Base-by-base conservation (phyloP, 2,888 invertebrate genomes). In the Eilema depressum region DNA sequence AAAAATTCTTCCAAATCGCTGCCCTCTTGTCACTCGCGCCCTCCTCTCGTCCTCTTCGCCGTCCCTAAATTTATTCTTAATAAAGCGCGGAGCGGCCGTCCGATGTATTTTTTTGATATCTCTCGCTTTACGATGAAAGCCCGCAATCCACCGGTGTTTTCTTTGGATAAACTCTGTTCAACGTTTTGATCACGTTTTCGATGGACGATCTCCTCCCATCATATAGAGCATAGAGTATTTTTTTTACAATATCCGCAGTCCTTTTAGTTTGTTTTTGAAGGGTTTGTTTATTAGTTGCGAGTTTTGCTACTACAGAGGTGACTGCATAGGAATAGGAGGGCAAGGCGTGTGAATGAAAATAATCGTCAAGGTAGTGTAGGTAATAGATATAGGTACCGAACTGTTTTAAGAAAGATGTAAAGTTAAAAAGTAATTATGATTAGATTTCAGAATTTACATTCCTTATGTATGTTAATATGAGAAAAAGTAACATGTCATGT, bases 11-110 rank as follows among this genome's bases (percentile, higher is more conserved):
- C 11, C 23, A 28, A 72, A 56, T 3, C 77, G 77, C 83, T 70
- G 0, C 8, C 3, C 69, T 65, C 82, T 78, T 14, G 2, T 79
- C 17, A 61, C 85, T 86, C 74, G 72, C 2, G 20, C 85, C 70
- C 83, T 66, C 33, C 12, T 62, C 41, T 73, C 75, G 72, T 77
- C 78, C 82, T 86, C 88, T 82, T 77, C 87, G 86, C 82, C 88
- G 88, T 88, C 91, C 92, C 92, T 91, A 94, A 95, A 95, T 95
- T 94, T 95, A 95, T 95, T 94, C 95, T 94, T 95, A 95, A 95
- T 95, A 95, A 95, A 95, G 94, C 93, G 92, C 86, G 81, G 90
- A 89, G 90, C 91, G 92, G 89, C 88, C 90, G 91, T 88, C 85
- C 89, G 85, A 88, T 92, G 92, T 94, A 90, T 94, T 94, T 93